These are phyloP conservation scores for Helostoma temminkii DNA, from an alignment of 2,797 vertebrate genomes.

Conservation along the genomic window DNA sequence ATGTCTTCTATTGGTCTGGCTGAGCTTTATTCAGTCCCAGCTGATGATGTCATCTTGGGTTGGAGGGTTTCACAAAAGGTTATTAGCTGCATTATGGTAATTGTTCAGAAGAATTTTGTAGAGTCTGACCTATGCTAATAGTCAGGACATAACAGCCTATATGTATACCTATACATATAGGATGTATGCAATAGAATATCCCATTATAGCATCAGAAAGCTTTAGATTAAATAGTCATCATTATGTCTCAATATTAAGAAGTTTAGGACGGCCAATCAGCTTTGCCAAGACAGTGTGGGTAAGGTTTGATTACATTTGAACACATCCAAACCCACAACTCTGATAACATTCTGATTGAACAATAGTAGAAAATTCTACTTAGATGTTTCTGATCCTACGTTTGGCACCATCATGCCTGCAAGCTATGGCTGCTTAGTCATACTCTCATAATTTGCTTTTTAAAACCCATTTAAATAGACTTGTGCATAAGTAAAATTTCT, in stretches of 20 bases:
- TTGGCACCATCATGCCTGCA: not conserved
- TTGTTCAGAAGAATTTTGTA: no score
- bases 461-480: slow-evolving; percentile 7
- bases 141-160: no score
- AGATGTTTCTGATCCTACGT: not conserved
- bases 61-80: not conserved
- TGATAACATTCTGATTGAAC: not conserved
- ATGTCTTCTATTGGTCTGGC: not conserved
- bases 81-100: no score
- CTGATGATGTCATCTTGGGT: not conserved
- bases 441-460: slow-evolving; percentile 22
- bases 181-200: no score
- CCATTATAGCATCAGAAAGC: not conserved
- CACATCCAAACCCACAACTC: slow-evolving; percentile 3
- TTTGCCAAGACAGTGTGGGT: not conserved
- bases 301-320: slow-evolving; percentile 3
- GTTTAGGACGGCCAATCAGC: not conserved
- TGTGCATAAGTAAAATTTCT: no score
- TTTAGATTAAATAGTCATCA: not conserved
- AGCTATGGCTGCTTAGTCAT: not conserved
- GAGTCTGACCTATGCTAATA: no score
- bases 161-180: no score
- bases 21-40: not conserved
- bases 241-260: not conserved
- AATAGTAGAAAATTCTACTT: not conserved